Conservation (phyloP, 2,113 vertebrate species). For the Mus pahari region DNA sequence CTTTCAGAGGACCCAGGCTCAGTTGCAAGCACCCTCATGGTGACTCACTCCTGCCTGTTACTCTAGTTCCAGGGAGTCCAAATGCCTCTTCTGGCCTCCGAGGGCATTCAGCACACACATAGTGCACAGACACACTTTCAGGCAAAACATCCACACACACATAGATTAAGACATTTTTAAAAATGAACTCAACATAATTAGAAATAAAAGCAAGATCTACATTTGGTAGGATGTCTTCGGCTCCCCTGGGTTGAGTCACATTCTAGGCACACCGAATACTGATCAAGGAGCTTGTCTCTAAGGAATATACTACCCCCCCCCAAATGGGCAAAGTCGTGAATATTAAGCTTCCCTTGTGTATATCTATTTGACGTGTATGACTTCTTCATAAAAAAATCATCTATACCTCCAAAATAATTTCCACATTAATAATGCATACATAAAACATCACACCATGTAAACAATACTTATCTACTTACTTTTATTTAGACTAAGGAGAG, state of each 20-base stretch:
- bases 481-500: constrained; percentile 36
- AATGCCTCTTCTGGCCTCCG: background rate
- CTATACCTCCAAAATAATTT: constrained; percentile 26
- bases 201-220: constrained; percentile 3
- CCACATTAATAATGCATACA: background rate
- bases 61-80: background rate
- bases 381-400: background rate
- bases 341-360: constrained; percentile 3
- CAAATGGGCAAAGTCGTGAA: background rate
- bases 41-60: background rate
- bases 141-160: background rate
- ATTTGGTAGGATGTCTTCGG: background rate
- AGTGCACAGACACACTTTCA: background rate
- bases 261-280: background rate
- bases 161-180: background rate
- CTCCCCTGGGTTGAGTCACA: background rate
- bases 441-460: background rate
- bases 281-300: background rate
- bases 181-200: background rate
- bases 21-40: background rate
- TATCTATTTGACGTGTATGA: background rate
- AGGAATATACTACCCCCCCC: background rate
- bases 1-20: background rate
- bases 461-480: constrained; percentile 31
- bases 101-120: background rate